Conservation (phyloP, 2,113 vertebrate genomes). For the Scortum barcoo region DNA sequence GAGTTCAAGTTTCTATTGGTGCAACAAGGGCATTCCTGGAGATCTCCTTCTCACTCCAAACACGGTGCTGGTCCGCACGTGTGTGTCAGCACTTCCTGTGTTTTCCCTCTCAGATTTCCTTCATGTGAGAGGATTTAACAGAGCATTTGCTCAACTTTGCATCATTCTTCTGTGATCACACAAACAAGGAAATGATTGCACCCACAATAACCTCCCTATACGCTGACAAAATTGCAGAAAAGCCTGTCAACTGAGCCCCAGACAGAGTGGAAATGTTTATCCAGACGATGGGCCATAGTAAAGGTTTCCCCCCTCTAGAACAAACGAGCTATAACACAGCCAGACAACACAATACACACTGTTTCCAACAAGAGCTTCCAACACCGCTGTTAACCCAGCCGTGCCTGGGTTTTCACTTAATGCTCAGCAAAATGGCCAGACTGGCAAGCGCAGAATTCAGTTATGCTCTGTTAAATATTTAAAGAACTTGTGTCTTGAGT, state of each 20-base stretch:
- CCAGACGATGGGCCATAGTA: constrained; percentile 58
- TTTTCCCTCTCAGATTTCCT: constrained; percentile 52
- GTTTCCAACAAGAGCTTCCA: constrained; percentile 76
- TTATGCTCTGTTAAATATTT: constrained; percentile 39
- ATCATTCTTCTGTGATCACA: constrained; percentile 21
- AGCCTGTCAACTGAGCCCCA: constrained; percentile 39
- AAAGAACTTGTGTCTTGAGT: constrained; percentile 3
- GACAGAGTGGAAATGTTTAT: constrained; percentile 77
- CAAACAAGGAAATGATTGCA: constrained; percentile 46
- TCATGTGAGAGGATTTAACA: constrained; percentile 46
- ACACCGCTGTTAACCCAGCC: constrained; percentile 61
- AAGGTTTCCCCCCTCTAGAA: constrained; percentile 53
- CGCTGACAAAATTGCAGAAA: constrained; percentile 22
- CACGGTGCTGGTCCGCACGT: constrained; percentile 11
- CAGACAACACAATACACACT: constrained; percentile 75
- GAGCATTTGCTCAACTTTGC: constrained; percentile 25
- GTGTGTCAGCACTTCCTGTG: constrained; percentile 42
- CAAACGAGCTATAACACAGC: constrained; percentile 67
- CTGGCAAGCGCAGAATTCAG: constrained; percentile 28
- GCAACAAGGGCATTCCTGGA: constrained; percentile 55
- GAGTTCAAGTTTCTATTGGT: constrained; percentile 61
- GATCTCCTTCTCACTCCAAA: constrained; percentile 51
- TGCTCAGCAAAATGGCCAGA: constrained; percentile 50
- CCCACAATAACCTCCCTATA: constrained; percentile 28
- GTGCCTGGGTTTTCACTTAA: constrained; percentile 78